phyloP scores from a whole-genome alignment of 2,113 vertebrate genomes.

The Mormyrus iriodes region DNA sequence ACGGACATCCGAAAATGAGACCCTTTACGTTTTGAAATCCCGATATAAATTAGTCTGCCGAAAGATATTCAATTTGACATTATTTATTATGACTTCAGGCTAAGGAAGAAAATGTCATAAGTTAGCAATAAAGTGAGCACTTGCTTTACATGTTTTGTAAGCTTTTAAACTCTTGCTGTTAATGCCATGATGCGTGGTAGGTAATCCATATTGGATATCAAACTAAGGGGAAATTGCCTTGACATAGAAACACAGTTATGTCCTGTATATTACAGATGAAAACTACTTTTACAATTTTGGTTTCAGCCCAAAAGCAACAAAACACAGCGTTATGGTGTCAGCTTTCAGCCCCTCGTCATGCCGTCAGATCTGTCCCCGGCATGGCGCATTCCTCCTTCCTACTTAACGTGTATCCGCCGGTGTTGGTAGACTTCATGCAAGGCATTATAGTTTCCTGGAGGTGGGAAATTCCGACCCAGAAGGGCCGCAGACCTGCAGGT shows the following conservation, averaged over 20 bases:
- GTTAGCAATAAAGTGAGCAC: slow-evolving; percentile 45
- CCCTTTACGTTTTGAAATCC: background rate
- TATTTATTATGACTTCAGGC: slow-evolving; percentile 15
- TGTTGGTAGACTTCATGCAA: slow-evolving; percentile 45
- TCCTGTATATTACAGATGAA: slow-evolving; percentile 82
- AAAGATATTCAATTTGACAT: slow-evolving; percentile 52
- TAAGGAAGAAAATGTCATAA: slow-evolving; percentile 30
- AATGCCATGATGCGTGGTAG: slow-evolving; percentile 63
- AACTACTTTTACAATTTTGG: slow-evolving; percentile 49
- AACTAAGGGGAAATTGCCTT: slow-evolving; percentile 57
- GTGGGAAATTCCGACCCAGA: background rate
- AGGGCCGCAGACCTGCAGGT: background rate
- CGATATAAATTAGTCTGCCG: slow-evolving; percentile 45
- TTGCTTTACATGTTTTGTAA: slow-evolving; percentile 16
- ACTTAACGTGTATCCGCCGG: slow-evolving; percentile 44
- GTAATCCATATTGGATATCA: slow-evolving; percentile 99
- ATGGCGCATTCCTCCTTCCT: slow-evolving; percentile 59
- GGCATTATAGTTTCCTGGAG: background rate
- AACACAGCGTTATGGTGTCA: slow-evolving; percentile 17
- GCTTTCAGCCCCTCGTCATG: slow-evolving; percentile 34
- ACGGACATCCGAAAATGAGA: background rate
- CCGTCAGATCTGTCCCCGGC: slow-evolving; percentile 52
- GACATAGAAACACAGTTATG: slow-evolving; percentile 45
- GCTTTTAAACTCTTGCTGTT: slow-evolving; percentile 9
- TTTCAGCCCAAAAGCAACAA: slow-evolving; percentile 44